Conservation (phyloP, 1,140 invertebrate species). For the Caligus rogercresseyi region DNA sequence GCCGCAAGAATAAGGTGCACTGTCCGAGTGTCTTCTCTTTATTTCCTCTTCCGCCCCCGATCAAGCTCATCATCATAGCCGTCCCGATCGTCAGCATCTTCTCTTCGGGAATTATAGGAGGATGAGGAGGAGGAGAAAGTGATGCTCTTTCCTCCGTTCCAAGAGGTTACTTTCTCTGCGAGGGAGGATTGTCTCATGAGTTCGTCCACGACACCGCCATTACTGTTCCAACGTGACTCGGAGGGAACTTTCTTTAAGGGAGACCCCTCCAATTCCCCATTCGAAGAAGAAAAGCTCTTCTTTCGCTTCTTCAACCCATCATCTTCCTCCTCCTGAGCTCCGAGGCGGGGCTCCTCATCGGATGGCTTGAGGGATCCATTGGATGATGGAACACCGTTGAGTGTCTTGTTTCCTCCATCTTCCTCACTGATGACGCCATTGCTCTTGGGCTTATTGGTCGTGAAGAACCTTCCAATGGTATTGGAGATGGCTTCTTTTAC, state of each 20-base stretch:
- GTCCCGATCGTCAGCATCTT: background rate
- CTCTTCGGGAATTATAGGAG: background rate
- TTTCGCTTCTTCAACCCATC: background rate
- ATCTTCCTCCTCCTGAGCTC: background rate
- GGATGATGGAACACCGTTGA: too few species aligned
- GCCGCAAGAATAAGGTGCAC: background rate
- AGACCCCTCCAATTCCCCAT: background rate
- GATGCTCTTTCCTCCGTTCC: background rate
- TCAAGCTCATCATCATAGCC: constrained; percentile 15
- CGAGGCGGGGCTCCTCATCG: too few species aligned
- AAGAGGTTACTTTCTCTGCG: background rate
- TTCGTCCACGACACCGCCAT: background rate
- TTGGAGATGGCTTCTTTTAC: background rate
- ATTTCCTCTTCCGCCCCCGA: constrained; percentile 11
- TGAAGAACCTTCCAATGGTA: background rate
- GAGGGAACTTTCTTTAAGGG: background rate
- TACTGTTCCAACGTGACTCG: background rate
- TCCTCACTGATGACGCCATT: background rate
- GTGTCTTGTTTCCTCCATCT: background rate
- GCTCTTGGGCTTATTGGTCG: background rate
- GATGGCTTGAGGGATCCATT: too few species aligned
- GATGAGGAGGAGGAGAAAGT: background rate
- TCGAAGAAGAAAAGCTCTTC: background rate
- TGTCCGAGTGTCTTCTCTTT: background rate
- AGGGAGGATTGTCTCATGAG: background rate